Base-by-base conservation (phyloP, 1,140 invertebrate species). In the Drosophila bocqueti region DNA sequence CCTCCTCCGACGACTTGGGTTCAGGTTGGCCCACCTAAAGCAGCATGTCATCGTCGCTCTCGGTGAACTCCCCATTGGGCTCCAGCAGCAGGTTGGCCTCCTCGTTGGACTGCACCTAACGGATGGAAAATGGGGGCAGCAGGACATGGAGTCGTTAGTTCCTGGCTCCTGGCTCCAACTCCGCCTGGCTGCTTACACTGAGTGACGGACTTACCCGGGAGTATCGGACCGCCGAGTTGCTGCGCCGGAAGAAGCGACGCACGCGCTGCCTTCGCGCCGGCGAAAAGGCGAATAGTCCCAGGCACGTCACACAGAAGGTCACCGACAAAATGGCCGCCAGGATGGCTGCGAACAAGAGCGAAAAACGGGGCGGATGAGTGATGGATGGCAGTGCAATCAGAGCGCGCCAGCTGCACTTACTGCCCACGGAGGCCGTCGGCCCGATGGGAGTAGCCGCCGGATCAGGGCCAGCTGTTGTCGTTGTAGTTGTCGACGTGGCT, bases 41-140 rank as follows among this genome's bases (percentile, higher is more conserved):
- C 57, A 93, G 66, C 82, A 93, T 90, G 65, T 93, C 92, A 61
- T 93, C 92, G 57, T 93, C 92, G 55, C 87, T 92, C 15, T 93
- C 92, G 1, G 84, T 93, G 36, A 93, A 92, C 74, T 92, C 83
- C 16, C 90, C 92, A 57, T 92, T 92, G 24, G 91, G 91, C 58
- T 91, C 85, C 4, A 93, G 68, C 58, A 93, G 55, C 62, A 93
- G 65, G 57, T 91, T 93, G 7, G 91, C 92, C 69, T 93, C 92
- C 61, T 93, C 92, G 42, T 84, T 86, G 9, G 87, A 90, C 43
- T 87, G 87, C 18, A 93, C 92, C 92, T 93, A 52, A 64, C 42
- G 36, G 47, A 11, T 47, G 38, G 38, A 40, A 24, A 49, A 16
- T 21, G 18, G 10, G 10, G 11, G 50, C 29, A 34, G 50, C 29